phyloP scores from a whole-genome alignment of 2,888 invertebrate genomes.

The Sinentomon sp. region DNA sequence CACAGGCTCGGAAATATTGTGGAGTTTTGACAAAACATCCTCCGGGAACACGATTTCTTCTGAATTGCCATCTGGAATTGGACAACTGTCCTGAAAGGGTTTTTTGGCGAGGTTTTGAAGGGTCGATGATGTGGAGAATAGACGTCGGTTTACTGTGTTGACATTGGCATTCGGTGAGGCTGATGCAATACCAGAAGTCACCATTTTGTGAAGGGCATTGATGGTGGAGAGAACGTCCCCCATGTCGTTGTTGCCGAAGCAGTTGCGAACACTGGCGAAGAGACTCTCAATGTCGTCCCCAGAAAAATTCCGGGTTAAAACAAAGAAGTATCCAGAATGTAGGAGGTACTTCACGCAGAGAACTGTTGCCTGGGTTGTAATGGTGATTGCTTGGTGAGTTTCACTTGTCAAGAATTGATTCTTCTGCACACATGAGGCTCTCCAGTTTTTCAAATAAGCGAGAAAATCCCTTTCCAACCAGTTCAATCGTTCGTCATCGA shows the following conservation, averaged over 20 bases:
- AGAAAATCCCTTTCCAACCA: conserved; percentile 2
- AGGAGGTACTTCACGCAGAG: conserved; percentile 7
- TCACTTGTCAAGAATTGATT: conserved; percentile 9
- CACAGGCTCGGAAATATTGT: no score
- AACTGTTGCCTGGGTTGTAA: conserved; percentile 8
- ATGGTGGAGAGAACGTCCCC: conserved; percentile 1
- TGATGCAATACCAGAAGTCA: conserved; percentile 5
- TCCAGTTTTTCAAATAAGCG: neutral
- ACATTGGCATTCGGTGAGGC: conserved; percentile 1
- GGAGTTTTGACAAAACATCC: no score
- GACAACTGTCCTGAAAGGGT: no score
- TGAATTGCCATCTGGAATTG: no score
- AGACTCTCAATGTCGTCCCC: conserved; percentile 9
- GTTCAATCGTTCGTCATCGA: no score
- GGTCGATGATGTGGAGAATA: no score
- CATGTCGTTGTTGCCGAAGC: conserved; percentile 7
- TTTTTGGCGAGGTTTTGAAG: no score
- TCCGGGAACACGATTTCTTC: no score
- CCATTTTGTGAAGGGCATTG: conserved; percentile 7
- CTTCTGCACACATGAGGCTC: no score
- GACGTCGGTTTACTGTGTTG: no score
- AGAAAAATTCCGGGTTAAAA: conserved; percentile 7
- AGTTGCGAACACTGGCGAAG: conserved; percentile 4
- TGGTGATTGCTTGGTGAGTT: conserved; percentile 5
- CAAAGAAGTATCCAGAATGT: conserved; percentile 6